Evolutionary conservation across 2,113 vertebrate species (phyloP).

Genomic region (Azemiops feae): DNA sequence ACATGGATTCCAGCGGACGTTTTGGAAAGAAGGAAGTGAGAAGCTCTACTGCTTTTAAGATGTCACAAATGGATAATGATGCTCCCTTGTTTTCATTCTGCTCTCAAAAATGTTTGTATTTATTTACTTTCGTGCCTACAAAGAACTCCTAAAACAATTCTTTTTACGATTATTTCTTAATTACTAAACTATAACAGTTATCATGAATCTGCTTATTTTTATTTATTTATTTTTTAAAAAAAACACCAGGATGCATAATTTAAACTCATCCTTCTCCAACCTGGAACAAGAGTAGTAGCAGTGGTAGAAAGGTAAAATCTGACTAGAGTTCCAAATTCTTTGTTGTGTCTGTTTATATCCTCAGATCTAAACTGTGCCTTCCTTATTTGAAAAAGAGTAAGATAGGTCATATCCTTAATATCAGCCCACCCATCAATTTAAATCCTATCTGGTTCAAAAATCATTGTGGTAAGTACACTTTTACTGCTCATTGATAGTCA

Average conservation of each 20-base stretch:
- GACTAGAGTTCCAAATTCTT: not conserved
- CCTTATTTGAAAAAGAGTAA: conserved; percentile 88
- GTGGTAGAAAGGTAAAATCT: not conserved
- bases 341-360: conserved; percentile 34
- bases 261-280: not conserved
- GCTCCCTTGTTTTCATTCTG: not conserved
- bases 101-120: not conserved
- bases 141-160: not conserved
- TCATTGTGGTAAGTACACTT: conserved; percentile 78
- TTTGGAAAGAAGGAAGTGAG: not conserved
- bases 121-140: not conserved
- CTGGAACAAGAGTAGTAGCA: not conserved
- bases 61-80: not conserved
- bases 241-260: not conserved
- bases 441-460: conserved; percentile 97
- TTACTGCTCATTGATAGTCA: not conserved
- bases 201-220: not conserved
- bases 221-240: not conserved
- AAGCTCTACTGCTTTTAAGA: not conserved
- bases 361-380: conserved; percentile 91
- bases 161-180: not conserved
- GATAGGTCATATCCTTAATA: conserved; percentile 91
- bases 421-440: conserved; percentile 92
- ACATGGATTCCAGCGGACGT: not conserved
- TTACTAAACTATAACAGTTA: not conserved